phyloP scores from a whole-genome alignment of 2,113 vertebrate genomes.

The Bubo blakistoni region DNA sequence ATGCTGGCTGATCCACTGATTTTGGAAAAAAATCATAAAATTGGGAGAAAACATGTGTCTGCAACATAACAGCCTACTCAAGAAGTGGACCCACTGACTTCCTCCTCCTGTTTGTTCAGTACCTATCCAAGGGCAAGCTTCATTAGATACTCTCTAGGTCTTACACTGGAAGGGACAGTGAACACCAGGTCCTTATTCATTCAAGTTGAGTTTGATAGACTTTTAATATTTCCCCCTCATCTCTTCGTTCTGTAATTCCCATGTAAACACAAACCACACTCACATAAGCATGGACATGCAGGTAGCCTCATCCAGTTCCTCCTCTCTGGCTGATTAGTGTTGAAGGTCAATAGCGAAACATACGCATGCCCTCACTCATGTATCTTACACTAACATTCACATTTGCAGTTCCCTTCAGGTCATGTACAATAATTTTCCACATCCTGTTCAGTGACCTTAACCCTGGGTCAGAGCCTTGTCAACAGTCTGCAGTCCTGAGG shows the following conservation, averaged over 20 bases:
- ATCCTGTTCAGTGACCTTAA: background rate
- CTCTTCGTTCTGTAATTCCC: background rate
- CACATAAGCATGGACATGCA: background rate
- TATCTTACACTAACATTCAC: background rate
- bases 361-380: accelerated
- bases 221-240: background rate
- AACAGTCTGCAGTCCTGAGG: background rate
- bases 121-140: background rate
- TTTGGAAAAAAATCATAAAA: background rate
- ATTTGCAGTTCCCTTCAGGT: background rate
- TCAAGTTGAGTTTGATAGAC: accelerated
- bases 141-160: background rate
- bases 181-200: background rate
- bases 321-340: background rate
- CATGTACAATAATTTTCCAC: background rate
- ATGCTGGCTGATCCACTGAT: background rate
- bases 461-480: background rate
- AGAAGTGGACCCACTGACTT: background rate
- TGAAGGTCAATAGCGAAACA: background rate
- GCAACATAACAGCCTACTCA: background rate
- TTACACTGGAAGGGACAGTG: background rate
- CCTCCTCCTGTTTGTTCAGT: background rate
- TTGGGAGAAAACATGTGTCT: background rate
- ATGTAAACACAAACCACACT: background rate
- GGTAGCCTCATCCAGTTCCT: background rate